Evolutionary conservation across 2,888 invertebrate species (phyloP).

Genomic region (Pinctada fucata): DNA sequence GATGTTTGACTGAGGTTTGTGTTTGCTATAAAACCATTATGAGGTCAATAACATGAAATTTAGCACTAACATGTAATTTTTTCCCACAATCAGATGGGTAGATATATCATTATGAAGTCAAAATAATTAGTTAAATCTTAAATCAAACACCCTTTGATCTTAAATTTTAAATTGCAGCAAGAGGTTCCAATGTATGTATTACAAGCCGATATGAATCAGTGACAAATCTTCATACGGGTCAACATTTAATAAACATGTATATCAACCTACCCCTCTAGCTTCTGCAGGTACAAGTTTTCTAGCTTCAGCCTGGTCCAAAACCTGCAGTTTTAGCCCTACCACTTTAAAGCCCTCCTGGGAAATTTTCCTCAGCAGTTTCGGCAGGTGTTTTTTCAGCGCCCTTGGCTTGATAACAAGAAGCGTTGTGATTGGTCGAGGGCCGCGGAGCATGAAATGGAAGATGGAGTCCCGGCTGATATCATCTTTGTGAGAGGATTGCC

Average conservation of each 20-base stretch:
- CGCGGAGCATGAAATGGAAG: constrained; percentile 66
- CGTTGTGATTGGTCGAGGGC: constrained; percentile 65
- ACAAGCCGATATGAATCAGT: too few relatives aligned
- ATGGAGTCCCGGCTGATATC: constrained; percentile 55
- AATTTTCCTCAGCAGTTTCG: constrained; percentile 67
- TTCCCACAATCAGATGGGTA: too few relatives aligned
- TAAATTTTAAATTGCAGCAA: too few relatives aligned
- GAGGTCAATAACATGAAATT: too few relatives aligned
- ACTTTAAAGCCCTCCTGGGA: constrained; percentile 68
- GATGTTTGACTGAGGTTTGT: too few relatives aligned
- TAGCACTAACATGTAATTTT: too few relatives aligned
- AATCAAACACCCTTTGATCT: too few relatives aligned
- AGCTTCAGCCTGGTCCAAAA: constrained; percentile 52
- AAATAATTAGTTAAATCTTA: too few relatives aligned
- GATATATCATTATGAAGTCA: too few relatives aligned
- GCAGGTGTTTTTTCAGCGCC: constrained; percentile 62
- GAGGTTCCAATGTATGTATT: too few relatives aligned
- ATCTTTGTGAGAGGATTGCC: neutral
- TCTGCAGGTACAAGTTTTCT: constrained; percentile 46
- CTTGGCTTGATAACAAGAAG: constrained; percentile 69
- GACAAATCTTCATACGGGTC: too few relatives aligned
- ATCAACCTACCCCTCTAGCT: constrained; percentile 47
- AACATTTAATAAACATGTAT: neutral
- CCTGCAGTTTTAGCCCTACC: constrained; percentile 59
- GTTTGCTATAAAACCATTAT: too few relatives aligned